Conservation (phyloP, 1,140 invertebrate species). For the Eupristina koningsbergeri region DNA sequence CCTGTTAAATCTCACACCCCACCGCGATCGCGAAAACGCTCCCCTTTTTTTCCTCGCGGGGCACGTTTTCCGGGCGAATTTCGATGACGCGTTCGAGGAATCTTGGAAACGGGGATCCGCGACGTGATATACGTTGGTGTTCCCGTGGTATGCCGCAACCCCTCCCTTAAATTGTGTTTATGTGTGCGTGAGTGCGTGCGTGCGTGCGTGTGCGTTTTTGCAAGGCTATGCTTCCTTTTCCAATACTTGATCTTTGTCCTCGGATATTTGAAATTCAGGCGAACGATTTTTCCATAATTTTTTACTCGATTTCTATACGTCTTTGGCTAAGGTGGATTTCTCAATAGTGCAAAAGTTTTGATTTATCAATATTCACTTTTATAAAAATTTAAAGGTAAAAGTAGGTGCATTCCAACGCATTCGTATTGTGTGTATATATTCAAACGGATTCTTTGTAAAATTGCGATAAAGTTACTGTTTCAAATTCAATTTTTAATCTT, state of each 20-base stretch:
- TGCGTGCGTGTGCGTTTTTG: not conserved
- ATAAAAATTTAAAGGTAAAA: no score
- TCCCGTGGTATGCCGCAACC: not conserved
- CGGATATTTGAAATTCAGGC: not conserved
- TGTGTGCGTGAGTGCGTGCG: not conserved
- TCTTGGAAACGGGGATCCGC: conserved; percentile 21
- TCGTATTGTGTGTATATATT: no score
- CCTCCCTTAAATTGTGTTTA: not conserved
- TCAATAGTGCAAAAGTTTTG: not conserved
- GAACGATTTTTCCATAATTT: not conserved
- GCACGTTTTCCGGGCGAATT: conserved; percentile 25
- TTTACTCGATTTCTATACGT: not conserved
- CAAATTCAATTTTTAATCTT: no score
- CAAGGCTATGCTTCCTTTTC: not conserved
- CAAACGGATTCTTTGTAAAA: no score
- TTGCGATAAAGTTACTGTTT: no score
- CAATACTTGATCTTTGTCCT: not conserved
- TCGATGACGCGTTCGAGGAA: conserved; percentile 7
- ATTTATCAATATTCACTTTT: no score
- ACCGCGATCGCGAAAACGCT: no score
- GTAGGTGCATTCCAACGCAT: no score
- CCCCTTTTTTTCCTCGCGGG: conserved; percentile 17
- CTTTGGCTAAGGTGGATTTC: not conserved
- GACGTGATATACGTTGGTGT: conserved; percentile 31
- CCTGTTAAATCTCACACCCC: not conserved